phyloP scores from a whole-genome alignment of 2,888 invertebrate genomes.

The Tenodera sinensis region DNA sequence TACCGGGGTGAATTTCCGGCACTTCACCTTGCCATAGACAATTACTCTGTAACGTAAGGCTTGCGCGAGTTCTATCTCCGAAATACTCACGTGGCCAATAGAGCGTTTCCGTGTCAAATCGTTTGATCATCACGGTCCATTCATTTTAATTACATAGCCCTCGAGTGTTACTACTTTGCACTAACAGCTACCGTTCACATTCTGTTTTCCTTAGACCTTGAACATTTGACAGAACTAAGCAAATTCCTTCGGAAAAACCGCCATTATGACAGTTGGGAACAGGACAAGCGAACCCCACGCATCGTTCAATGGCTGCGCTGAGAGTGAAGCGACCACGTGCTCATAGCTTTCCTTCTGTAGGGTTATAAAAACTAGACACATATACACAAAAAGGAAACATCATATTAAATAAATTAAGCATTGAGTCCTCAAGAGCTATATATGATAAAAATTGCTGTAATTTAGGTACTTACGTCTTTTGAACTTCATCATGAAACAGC shows the following conservation, averaged over 20 bases:
- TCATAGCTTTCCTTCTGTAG: background rate
- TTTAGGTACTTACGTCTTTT: conserved; percentile 29
- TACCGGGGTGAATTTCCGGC: no score
- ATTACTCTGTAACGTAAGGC: no score
- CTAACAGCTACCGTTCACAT: background rate
- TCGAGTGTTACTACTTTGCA: background rate
- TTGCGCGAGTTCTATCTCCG: background rate
- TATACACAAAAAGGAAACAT: background rate
- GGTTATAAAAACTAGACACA: background rate
- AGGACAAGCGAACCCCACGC: conserved; percentile 23
- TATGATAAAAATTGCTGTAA: background rate
- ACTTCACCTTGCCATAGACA: no score
- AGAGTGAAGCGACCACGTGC: conserved; percentile 11
- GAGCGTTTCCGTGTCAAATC: background rate
- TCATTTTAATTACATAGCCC: background rate
- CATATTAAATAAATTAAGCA: background rate
- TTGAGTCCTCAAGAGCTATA: background rate
- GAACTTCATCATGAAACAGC: conserved; percentile 26
- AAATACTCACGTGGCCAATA: background rate
- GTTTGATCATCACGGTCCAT: background rate
- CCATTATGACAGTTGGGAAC: conserved; percentile 24
- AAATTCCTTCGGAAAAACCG: conserved; percentile 15
- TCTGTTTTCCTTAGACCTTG: background rate
- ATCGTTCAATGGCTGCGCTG: conserved; percentile 23
- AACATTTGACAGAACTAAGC: background rate